Evolutionary conservation across 2,888 invertebrate species (phyloP), one percentile per base, ranked within the genome.

Genomic region (Apamea monoglypha): DNA sequence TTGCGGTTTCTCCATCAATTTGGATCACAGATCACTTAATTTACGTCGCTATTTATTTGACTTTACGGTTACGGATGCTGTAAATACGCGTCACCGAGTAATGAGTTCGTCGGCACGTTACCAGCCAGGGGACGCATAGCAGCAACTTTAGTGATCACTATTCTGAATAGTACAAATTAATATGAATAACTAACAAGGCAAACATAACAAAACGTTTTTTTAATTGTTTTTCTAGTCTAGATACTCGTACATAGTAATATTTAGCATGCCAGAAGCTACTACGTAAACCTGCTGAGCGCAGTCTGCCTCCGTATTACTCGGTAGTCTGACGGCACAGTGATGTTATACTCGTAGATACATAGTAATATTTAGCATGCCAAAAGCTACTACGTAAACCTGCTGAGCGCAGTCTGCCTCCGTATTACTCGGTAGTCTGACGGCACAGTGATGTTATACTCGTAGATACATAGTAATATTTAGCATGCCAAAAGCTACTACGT

Each of bases 1-100:
- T 79, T 29, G 70, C 53, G 25, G 63, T 25, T 53, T 18, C 21
- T 29, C 12, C 44, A 68, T 66, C 36, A 61, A 71, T 74, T 66
- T 16, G 44, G 25, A 50, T 40, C 56, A 68, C 40, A 40, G 56
- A 74, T 32, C 40, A 59, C 29, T 74, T 68, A 63, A 72, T 67
- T 61, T 70, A 47, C 36, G 59, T 63, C 44, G 29, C 40, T 50
- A 50, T 82, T 77, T 77, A 72, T 72, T 82, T 76, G 67, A 69
- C 16, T 69, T 50, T 64, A 77, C 29, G 21, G 16, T 40, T 1
- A 68, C 29, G 16, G 67, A 32, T 63, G 16, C 77, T 72, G 16
- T 61, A 29, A 67, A 64, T 69, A 50, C 14, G 18, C 8, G 5
- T 25, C 47, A 36, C 12, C 18, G 16, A 63, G 10, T 25, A 36